Evolutionary conservation across 2,888 invertebrate genomes (phyloP), one percentile per base, ranked within the genome.

Genomic region (Nemotelus pantherinus): DNA sequence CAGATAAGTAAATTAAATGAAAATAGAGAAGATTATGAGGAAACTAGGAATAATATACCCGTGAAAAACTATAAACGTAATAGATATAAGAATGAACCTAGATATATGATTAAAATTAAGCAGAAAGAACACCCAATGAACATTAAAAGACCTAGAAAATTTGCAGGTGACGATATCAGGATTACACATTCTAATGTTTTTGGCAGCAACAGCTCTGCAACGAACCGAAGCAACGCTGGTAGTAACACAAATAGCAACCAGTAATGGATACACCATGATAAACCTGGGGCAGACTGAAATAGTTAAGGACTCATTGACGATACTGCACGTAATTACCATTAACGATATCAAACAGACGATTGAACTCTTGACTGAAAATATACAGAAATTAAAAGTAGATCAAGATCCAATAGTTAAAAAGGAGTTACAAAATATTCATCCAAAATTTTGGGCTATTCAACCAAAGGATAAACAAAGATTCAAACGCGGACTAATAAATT

Each of bases 401-500:
- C 5, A 9, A 4, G 58, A 58, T 58, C 58, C 58, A 9, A 10
- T 58, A 58, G 25, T 5, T n/a, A 5, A 58, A 58, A 58, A 58
- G 4, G n/a, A 58, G 25, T n/a, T 58, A n/a, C n/a, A 58, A 58
- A 58, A 9, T n/a, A 58, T 58, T n/a, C 25, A 58, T n/a, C 0
- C 58, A 58, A 58, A 58, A 58, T 10, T 58, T n/a, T 5, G 4
- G 25, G 58, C 58, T n/a, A 58, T 58, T 4, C 10, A 58, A 58
- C 58, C 58, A 77, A 79, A 72, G 65, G 58, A 77, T 65, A 55
- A 77, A 44, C 72, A 74, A 50, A 76, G 76, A 67, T 57, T 44
- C 50, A 79, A 78, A 76, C 70, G 77, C 58, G 77, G 78, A 72
- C 48, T 79, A 53, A 39, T 79, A 55, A 78, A 78, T 60, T 75